Base-by-base conservation (phyloP, 2,888 invertebrate species). In the Urechis unicinctus region DNA sequence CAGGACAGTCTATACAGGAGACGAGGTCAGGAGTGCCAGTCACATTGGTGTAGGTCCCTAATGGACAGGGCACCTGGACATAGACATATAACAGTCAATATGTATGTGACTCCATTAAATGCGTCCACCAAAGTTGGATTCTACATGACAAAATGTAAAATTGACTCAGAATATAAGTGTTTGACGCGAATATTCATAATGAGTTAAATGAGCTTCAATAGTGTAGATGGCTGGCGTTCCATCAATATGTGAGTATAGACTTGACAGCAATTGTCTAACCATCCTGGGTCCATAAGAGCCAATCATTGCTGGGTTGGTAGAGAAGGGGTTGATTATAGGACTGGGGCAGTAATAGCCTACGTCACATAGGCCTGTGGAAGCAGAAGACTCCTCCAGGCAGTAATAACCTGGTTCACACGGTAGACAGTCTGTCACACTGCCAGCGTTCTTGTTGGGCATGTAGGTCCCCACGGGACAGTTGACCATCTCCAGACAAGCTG, bases 381-480 rank as follows among this genome's bases (percentile, higher is more conserved):
- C 52, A 1, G 54, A 61, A 2, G 66, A 66, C 9, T 68, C 72
- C 47, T 71, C 73, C 43, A 66, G 57, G 59, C 75, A 75, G 63
- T 71, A 75, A 50, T 60, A 67, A 0, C 75, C 75, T 4, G 72
- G 69, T 4, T 63, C 59, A 64, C 75, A 75, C 0, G 74, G 69
- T 9, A 55, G 65, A 61, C 75, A 75, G 59, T 72, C 70, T 1
- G 63, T 63, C 3, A 67, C 63, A n/a, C 58, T 64, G 2, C 57
- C 64, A 1, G 64, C 71, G 4, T 67, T 66, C 1, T 62, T 65
- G 9, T 65, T 68, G 25, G 66, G 64, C 21, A 68, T 62, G 24
- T 71, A 66, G 0, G 75, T 74, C 25, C 75, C 75, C 13, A 72
- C 71, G 0, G 73, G 73, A 57, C 75, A 75, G 36, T 67, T 66